A percentile compares a stretch with the other conserved stretches of the same genome.
These are phyloP conservation scores for Ephestia elutella DNA, from an alignment of 1,140 invertebrate species.

Conservation along the genomic window DNA sequence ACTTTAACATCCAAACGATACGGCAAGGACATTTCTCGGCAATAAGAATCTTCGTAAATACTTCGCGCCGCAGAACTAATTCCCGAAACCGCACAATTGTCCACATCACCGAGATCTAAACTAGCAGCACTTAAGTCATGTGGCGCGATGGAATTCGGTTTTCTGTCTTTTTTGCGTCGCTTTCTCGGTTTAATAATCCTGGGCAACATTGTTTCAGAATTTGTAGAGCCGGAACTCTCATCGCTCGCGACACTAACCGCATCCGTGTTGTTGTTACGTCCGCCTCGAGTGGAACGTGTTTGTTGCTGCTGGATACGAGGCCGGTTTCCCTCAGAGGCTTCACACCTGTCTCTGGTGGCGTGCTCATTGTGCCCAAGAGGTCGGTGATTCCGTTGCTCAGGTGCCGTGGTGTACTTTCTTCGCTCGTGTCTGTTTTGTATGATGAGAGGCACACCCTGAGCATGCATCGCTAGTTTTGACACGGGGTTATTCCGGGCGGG, in stretches of 20 bases:
- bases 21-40: slow-evolving; percentile 55
- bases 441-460: slow-evolving; percentile 85
- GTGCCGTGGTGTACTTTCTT: slow-evolving; percentile 51
- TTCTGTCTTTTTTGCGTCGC: slow-evolving; percentile 90
- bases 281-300: slow-evolving; percentile 44
- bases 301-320: slow-evolving; percentile 58
- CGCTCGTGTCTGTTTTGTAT: slow-evolving; percentile 76
- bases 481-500: slow-evolving; percentile 71
- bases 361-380: slow-evolving; percentile 43
- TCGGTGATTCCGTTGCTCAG: slow-evolving; percentile 57
- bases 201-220: slow-evolving; percentile 86
- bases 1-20: slow-evolving; percentile 64
- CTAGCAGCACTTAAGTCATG: slow-evolving; percentile 53
- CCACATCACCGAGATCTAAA: slow-evolving; percentile 51
- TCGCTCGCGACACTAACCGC: slow-evolving; percentile 83
- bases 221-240: slow-evolving; percentile 81
- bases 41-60: slow-evolving; percentile 64
- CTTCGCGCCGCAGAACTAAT: slow-evolving; percentile 43
- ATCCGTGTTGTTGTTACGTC: slow-evolving; percentile 76
- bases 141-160: slow-evolving; percentile 75
- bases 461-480: slow-evolving; percentile 81
- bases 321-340: slow-evolving; percentile 47
- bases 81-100: slow-evolving; percentile 53
- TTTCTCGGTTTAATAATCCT: slow-evolving; percentile 92
- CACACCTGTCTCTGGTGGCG: slow-evolving; percentile 44